Evolutionary conservation across 2,113 vertebrate genomes (phyloP).

Genomic region (Corydoras sp.): DNA sequence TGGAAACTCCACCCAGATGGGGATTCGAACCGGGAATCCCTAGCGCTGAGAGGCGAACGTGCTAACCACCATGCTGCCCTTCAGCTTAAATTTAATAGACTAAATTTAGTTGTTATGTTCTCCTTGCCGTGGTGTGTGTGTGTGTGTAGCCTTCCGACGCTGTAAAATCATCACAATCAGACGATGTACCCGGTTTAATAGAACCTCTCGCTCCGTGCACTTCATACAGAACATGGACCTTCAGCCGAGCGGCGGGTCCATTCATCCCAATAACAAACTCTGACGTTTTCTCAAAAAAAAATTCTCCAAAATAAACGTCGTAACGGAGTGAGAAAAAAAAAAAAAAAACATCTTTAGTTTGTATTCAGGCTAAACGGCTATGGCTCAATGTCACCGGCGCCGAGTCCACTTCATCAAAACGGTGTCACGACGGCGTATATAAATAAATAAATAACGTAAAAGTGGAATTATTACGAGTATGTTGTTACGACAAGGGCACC

Average conservation of each 20-base stretch:
- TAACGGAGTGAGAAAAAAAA: not conserved
- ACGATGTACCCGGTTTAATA: no score
- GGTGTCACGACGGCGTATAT: conserved; percentile 23
- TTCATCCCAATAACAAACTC: not conserved
- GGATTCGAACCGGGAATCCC: no score
- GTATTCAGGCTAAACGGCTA: not conserved
- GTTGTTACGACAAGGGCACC: conserved; percentile 47
- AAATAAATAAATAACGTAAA: not conserved
- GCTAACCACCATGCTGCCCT: no score
- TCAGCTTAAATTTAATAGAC: no score
- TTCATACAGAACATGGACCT: no score
- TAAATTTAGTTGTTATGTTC: no score
- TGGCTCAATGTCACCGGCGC: not conserved
- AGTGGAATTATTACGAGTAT: conserved; percentile 53
- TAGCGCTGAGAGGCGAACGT: no score
- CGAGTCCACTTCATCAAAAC: conserved; percentile 13
- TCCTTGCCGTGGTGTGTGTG: no score
- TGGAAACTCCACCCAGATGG: no score
- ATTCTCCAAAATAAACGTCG: not conserved
- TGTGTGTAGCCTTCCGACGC: no score
- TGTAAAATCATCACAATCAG: no score
- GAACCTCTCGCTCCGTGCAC: no score
- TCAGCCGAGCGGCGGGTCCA: not conserved
- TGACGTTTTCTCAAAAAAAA: not conserved
- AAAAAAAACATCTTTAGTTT: not conserved